Conservation (phyloP, 53 echinoderm and acorn worm genomes). For the Hippasteria phrygiana region DNA sequence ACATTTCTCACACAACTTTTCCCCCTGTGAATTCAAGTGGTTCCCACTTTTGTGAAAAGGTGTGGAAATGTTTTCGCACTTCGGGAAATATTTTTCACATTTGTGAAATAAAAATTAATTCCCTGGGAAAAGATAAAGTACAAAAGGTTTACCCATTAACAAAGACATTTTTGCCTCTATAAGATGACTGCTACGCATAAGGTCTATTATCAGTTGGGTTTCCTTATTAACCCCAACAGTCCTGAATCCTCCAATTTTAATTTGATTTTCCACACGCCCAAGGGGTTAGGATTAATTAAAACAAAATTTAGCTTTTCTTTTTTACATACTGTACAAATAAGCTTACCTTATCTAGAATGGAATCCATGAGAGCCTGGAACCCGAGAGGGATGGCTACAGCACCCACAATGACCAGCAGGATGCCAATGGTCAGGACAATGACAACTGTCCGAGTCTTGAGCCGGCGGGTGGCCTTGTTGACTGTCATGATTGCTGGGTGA, state of each 20-base stretch:
- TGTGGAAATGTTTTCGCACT: no score
- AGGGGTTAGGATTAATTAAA: background rate
- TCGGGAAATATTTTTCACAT: no score
- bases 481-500: conserved; percentile 47
- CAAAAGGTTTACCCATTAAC: no score
- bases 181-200: background rate
- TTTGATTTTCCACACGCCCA: no score
- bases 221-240: no score
- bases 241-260: no score
- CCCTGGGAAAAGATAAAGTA: no score
- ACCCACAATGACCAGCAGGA: conserved; percentile 28
- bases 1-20: no score
- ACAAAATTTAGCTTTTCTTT: background rate
- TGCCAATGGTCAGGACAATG: conserved; percentile 18
- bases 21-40: no score
- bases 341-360: conserved; percentile 45
- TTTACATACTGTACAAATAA: background rate
- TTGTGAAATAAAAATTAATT: no score
- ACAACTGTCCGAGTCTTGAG: conserved; percentile 9
- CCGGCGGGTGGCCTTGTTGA: background rate
- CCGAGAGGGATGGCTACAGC: conserved; percentile 46
- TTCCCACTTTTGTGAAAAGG: no score
- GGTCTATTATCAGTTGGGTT: background rate
- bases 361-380: conserved; percentile 41
- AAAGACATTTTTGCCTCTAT: background rate